These are phyloP conservation scores for Lycopodina hypogea DNA, from an alignment of 37 sponge, comb jelly and placozoan genomes.

Conservation along the genomic window DNA sequence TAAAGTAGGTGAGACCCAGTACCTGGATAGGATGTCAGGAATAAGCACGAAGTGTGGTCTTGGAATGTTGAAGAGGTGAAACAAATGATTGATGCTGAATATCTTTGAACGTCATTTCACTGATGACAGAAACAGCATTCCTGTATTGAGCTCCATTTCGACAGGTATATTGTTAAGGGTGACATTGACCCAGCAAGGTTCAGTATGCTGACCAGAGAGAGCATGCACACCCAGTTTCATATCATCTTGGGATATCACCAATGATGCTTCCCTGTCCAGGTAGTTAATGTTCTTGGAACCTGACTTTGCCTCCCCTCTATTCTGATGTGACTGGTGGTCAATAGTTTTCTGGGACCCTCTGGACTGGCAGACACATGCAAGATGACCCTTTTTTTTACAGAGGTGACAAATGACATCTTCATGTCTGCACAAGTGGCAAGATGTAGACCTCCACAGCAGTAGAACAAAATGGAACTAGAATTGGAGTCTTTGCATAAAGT, in stretches of 20 bases:
- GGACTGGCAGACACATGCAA: slow-evolving; percentile 20
- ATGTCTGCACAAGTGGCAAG: slow-evolving; percentile 6
- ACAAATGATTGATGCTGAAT: background rate
- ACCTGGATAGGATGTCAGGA: slow-evolving; percentile 31
- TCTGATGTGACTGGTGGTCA: background rate
- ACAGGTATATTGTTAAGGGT: slow-evolving; percentile 8
- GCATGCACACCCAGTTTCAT: background rate
- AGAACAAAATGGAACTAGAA: background rate
- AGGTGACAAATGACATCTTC: slow-evolving; percentile 10
- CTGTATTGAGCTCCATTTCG: slow-evolving; percentile 42
- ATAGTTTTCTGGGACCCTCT: background rate
- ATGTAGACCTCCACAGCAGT: slow-evolving; percentile 24
- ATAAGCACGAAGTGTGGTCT: slow-evolving; percentile 24
- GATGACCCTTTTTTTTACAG: slow-evolving; percentile 20
- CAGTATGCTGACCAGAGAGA: background rate
- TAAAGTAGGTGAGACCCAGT: slow-evolving; percentile 12
- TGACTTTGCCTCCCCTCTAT: background rate
- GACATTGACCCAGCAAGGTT: slow-evolving; percentile 7
- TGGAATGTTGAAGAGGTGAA: background rate
- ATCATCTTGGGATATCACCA: background rate
- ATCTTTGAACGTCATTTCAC: background rate
- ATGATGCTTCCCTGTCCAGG: background rate
- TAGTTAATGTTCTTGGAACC: slow-evolving; percentile 8
- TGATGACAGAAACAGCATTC: slow-evolving; percentile 27
- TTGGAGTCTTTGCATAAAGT: background rate